phyloP scores from a whole-genome alignment of 2,888 invertebrate genomes.

The Lasioglossum morio region DNA sequence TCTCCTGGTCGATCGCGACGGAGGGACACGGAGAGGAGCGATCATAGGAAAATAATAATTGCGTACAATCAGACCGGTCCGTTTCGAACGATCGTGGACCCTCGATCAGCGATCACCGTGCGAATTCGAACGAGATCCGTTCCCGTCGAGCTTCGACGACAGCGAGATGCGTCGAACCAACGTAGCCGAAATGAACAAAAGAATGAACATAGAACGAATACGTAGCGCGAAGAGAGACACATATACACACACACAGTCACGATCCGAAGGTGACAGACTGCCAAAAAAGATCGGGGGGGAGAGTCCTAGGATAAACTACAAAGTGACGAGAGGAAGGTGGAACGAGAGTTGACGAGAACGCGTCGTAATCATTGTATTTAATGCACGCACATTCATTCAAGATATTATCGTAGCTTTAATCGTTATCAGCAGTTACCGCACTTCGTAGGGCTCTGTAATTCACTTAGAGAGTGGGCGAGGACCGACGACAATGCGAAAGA shows the following conservation, averaged over 20 bases:
- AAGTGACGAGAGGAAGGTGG: neutral
- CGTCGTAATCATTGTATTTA: constrained; percentile 78
- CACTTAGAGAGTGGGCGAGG: constrained; percentile 73
- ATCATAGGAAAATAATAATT: neutral
- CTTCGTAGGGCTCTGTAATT: constrained; percentile 82
- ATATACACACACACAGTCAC: neutral
- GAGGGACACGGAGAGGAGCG: neutral
- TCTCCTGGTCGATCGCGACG: constrained; percentile 27
- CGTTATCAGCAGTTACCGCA: constrained; percentile 83
- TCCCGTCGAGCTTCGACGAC: constrained; percentile 18
- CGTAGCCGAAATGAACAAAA: constrained; percentile 8
- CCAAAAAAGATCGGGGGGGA: constrained; percentile 44
- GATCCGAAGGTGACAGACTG: constrained; percentile 31
- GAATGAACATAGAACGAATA: constrained; percentile 10
- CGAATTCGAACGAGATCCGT: constrained; percentile 27
- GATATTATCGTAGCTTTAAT: constrained; percentile 83
- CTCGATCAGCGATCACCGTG: constrained; percentile 36
- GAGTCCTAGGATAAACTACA: constrained; percentile 15
- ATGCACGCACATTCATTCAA: constrained; percentile 82
- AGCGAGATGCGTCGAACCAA: constrained; percentile 12
- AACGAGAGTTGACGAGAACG: constrained; percentile 52
- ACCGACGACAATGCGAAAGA: constrained; percentile 31
- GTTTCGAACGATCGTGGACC: constrained; percentile 9
- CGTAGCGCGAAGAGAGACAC: neutral
- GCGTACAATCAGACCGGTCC: constrained; percentile 3